These are phyloP conservation scores for Eupithecia exiguata DNA, from an alignment of 2,888 invertebrate species.

Conservation along the genomic window DNA sequence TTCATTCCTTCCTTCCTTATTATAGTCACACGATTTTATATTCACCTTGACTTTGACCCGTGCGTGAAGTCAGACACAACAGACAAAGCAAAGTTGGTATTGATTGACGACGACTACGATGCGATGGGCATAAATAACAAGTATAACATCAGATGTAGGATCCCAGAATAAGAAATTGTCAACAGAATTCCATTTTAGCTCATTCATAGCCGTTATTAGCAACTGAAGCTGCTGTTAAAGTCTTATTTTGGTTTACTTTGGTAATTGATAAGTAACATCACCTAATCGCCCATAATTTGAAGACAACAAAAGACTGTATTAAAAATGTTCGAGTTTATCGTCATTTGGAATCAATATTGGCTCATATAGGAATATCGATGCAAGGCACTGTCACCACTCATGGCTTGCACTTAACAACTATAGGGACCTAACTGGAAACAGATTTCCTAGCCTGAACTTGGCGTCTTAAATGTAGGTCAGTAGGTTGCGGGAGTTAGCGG, in stretches of 20 bases:
- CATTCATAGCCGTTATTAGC: not conserved
- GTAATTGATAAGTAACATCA: not conserved
- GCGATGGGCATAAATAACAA: constrained; percentile 27
- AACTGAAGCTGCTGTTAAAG: not conserved
- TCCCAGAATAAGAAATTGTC: constrained; percentile 35
- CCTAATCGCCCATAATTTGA: not conserved
- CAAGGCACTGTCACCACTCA: not conserved
- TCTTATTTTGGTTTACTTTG: not conserved
- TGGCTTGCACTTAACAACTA: not conserved
- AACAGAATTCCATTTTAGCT: constrained; percentile 1
- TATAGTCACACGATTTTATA: constrained; percentile 15
- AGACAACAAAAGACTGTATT: not conserved
- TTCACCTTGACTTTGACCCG: constrained; percentile 44
- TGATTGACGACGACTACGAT: constrained; percentile 20
- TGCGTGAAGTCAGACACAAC: constrained; percentile 19
- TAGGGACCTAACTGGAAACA: constrained; percentile 6
- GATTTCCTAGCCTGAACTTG: constrained; percentile 27
- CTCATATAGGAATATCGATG: not conserved
- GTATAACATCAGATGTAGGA: constrained; percentile 19
- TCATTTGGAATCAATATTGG: not conserved
- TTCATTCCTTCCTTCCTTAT: constrained; percentile 17
- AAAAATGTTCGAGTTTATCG: not conserved
- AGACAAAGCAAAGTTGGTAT: constrained; percentile 35
- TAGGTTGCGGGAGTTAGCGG: constrained; percentile 47
- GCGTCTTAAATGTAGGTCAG: constrained; percentile 54